Percentiles rank a stretch among this genome's conserved stretches.
These are phyloP conservation scores for Syrrhaptes paradoxus DNA, from an alignment of 2,113 vertebrate species.

Conservation along the genomic window DNA sequence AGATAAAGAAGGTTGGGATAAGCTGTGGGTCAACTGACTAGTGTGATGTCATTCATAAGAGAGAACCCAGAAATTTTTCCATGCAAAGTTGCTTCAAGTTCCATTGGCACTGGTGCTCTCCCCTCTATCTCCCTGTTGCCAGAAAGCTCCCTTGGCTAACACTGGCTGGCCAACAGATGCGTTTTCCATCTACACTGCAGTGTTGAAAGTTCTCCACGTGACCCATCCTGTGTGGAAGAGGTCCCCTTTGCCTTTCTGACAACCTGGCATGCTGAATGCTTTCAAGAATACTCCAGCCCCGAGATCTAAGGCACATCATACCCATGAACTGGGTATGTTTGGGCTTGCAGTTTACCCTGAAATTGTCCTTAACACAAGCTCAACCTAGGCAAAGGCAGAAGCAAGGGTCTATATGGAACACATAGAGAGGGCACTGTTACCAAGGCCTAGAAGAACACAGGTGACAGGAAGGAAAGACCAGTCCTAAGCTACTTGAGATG, in stretches of 20 bases:
- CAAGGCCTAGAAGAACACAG: background rate
- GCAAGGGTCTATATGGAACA: background rate
- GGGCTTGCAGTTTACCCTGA: background rate
- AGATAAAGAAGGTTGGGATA: slow-evolving; percentile 16
- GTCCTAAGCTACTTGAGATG: background rate
- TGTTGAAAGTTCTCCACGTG: background rate
- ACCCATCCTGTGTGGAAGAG: background rate
- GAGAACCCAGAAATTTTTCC: slow-evolving; percentile 37
- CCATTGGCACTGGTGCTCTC: background rate
- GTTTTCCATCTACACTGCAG: slow-evolving; percentile 22
- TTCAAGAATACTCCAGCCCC: background rate
- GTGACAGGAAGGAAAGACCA: background rate
- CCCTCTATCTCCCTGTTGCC: background rate
- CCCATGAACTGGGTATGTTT: background rate
- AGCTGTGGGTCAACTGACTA: background rate
- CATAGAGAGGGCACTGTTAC: rapidly evolving
- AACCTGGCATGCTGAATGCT: background rate
- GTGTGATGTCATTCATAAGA: background rate
- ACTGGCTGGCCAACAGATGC: background rate
- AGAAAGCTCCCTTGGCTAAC: slow-evolving; percentile 19
- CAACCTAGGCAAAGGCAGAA: background rate
- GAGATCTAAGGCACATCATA: background rate
- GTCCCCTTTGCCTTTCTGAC: background rate
- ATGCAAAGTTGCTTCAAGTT: background rate
- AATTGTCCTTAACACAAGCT: background rate